Conservation (phyloP, 2,113 vertebrate genomes). For the Microcebus murinus region DNA sequence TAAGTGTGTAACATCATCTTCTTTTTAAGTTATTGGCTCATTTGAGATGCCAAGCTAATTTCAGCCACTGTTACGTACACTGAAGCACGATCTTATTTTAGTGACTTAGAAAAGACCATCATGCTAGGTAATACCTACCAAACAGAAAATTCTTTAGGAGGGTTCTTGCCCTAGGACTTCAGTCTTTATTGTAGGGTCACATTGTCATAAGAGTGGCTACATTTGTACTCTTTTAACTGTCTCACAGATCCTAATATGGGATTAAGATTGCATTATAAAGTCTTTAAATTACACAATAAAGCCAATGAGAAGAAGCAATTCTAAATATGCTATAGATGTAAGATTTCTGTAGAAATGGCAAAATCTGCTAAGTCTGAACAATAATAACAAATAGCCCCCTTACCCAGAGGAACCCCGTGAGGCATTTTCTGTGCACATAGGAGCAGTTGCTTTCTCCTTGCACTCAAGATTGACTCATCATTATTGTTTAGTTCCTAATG, state of each 20-base stretch:
- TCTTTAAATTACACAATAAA: background rate
- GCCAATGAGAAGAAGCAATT: background rate
- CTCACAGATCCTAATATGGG: background rate
- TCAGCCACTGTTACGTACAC: background rate
- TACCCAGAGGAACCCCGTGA: constrained; percentile 50
- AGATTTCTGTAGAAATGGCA: background rate
- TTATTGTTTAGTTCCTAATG: constrained; percentile 79
- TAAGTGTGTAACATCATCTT: background rate
- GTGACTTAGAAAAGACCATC: background rate
- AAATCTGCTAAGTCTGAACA: background rate
- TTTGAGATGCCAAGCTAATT: constrained; percentile 8
- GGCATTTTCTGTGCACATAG: constrained; percentile 54
- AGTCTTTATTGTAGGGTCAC: background rate
- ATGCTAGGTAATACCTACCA: background rate
- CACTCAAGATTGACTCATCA: constrained; percentile 56
- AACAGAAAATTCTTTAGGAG: background rate
- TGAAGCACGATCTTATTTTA: background rate
- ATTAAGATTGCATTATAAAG: background rate
- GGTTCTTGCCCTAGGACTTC: background rate
- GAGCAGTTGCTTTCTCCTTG: constrained; percentile 60
- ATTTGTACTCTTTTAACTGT: background rate
- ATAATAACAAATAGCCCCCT: constrained; percentile 66
- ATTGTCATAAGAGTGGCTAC: background rate
- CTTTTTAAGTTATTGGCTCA: background rate
- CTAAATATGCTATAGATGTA: background rate